Conservation (phyloP, 2,797 vertebrate genomes). For the Potorous gilbertii region DNA sequence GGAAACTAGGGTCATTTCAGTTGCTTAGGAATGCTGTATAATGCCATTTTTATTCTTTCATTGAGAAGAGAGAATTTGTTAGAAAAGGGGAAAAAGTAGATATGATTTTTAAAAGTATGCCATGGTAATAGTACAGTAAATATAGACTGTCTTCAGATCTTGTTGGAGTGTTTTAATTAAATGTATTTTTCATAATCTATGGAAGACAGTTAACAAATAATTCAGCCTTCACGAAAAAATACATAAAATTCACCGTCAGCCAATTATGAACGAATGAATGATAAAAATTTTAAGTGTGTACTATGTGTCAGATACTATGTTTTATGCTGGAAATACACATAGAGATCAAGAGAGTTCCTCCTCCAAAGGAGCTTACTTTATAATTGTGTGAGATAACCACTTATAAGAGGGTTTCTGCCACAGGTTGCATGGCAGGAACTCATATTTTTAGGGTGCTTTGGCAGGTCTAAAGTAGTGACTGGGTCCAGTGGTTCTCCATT, state of each 20-base stretch:
- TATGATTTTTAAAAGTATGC: not conserved
- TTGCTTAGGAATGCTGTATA: conserved; percentile 59
- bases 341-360: not conserved
- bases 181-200: conserved; percentile 45
- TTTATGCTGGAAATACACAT: not conserved
- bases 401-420: not conserved
- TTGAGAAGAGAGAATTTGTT: conserved; percentile 64
- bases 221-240: not conserved
- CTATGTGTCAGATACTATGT: not conserved
- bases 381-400: not conserved
- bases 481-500: not conserved
- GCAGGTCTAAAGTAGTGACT: not conserved
- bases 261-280: not conserved
- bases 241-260: conserved; percentile 65
- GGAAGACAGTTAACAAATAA: conserved; percentile 27
- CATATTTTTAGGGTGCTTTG: not conserved
- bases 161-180: conserved; percentile 51
- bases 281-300: not conserved
- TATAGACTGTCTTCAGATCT: conserved; percentile 32
- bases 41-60: conserved; percentile 63
- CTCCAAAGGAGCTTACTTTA: not conserved
- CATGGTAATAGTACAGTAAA: not conserved
- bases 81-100: conserved; percentile 63
- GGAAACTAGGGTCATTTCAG: conserved; percentile 63
- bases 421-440: not conserved